Base-by-base conservation (phyloP, 2,888 invertebrate genomes). In the Oxyscelio sp. region DNA sequence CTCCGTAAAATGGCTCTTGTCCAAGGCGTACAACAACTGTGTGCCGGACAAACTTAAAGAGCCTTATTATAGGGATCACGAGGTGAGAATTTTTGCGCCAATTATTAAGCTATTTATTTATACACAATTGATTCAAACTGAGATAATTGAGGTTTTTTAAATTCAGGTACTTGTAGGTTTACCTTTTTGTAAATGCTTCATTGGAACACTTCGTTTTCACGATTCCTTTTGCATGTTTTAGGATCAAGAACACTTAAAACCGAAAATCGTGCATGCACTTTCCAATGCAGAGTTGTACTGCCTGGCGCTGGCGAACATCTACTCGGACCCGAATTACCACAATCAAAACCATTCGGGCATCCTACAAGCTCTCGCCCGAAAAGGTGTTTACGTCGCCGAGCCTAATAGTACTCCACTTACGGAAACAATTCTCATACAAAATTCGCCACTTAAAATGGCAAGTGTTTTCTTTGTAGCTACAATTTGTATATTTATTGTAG, bases 241-340 rank as follows among this genome's bases (percentile, higher is more conserved):
- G 97, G 97, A 98, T 93, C 97, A 97, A 94, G 98, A 98, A 94
- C 98, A 98, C 94, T 95, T 99, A 91, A 99, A 99, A 95, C 99
- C 99, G 66, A 97, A 97, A 93, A 97, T 99, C 93, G 97, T 97
- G 87, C 98, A 98, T 90, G 97, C 97, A 68, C 95, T 99, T 93
- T 98, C 98, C 90, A 98, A 97, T 95, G 98, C 98, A 89, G 98
- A 99, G 94, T 96, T 99, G 87, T 99, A 99, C 95, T 99, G 99
- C 95, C 96, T 97, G 94, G 98, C 99, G 79, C 95, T 99, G 94
- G 97, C 98, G 90, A 98, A 98, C 95, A 97, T 99, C 95, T 99
- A 99, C 95, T 98, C 98, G 86, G 99, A 99, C 95, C 98, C 98
- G 84, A 98, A 98, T 95, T 98, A 98, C 95, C 97, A 98, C 96